Conservation (phyloP, 2,888 invertebrate species). For the Polietes domitor region DNA sequence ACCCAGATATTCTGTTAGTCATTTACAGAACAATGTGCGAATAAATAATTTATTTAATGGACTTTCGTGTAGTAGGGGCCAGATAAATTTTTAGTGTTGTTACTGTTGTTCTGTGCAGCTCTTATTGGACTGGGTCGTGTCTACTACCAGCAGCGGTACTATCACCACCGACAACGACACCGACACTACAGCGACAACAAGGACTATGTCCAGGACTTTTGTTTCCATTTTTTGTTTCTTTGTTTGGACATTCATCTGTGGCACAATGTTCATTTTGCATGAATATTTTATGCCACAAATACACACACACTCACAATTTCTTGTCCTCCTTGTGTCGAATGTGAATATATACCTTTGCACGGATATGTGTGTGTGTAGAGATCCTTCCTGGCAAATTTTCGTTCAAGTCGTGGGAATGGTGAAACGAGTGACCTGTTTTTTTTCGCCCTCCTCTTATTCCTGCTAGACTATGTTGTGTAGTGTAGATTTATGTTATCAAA, state of each 20-base stretch:
- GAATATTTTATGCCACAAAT: constrained; percentile 59
- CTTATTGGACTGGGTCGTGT: constrained; percentile 33
- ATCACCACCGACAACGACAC: neutral
- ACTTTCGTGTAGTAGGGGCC: constrained; percentile 69
- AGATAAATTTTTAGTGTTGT: constrained; percentile 60
- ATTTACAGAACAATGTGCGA: constrained; percentile 73
- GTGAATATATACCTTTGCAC: constrained; percentile 27
- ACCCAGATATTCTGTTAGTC: constrained; percentile 38
- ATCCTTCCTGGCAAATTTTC: neutral
- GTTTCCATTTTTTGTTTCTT: constrained; percentile 32
- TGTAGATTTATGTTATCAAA: constrained; percentile 51
- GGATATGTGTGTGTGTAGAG: constrained; percentile 39
- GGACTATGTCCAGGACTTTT: constrained; percentile 6
- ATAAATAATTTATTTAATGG: constrained; percentile 79
- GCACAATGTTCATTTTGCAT: constrained; percentile 54
- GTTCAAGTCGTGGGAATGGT: neutral
- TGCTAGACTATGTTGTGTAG: neutral
- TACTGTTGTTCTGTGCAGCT: constrained; percentile 9
- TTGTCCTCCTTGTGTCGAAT: neutral
- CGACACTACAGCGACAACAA: neutral
- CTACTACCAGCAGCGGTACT: neutral
- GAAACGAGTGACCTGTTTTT: neutral
- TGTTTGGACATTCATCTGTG: constrained; percentile 59
- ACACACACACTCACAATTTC: constrained; percentile 13
- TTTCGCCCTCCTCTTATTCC: neutral